phyloP scores from a whole-genome alignment of 2,113 vertebrate genomes.

The Tylochromis polylepis region DNA sequence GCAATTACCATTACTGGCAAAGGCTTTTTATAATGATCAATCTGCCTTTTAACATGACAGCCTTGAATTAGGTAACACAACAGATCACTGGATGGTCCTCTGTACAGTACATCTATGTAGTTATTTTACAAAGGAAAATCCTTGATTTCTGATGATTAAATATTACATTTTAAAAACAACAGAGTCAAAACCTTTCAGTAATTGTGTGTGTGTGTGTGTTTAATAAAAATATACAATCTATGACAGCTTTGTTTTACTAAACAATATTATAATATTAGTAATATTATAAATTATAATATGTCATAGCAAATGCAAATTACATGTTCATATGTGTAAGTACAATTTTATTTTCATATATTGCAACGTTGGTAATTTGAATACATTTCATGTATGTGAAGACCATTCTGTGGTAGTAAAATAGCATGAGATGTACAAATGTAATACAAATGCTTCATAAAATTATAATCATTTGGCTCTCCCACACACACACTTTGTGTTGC shows the following conservation, averaged over 20 bases:
- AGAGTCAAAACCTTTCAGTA: neutral
- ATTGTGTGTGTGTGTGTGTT: neutral
- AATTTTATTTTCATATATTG: neutral
- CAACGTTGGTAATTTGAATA: neutral
- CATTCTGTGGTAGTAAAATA: neutral
- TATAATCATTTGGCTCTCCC: neutral
- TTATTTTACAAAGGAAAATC: neutral
- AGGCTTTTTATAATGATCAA: neutral
- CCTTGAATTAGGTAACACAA: neutral
- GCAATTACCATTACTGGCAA: neutral
- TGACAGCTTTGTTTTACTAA: neutral
- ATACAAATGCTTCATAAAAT: constrained; percentile 19
- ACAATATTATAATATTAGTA: neutral
- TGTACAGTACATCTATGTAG: neutral
- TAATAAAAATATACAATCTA: neutral
- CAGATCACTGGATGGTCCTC: neutral
- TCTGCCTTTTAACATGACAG: neutral
- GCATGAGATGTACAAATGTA: neutral
- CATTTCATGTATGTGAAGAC: neutral
- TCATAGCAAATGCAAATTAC: neutral
- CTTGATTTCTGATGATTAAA: neutral
- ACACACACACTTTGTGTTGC: neutral
- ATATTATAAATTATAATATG: neutral
- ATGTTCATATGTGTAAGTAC: neutral
- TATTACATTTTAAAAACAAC: neutral